Conservation (phyloP, 2,113 vertebrate genomes). For the Mormyrus iriodes region DNA sequence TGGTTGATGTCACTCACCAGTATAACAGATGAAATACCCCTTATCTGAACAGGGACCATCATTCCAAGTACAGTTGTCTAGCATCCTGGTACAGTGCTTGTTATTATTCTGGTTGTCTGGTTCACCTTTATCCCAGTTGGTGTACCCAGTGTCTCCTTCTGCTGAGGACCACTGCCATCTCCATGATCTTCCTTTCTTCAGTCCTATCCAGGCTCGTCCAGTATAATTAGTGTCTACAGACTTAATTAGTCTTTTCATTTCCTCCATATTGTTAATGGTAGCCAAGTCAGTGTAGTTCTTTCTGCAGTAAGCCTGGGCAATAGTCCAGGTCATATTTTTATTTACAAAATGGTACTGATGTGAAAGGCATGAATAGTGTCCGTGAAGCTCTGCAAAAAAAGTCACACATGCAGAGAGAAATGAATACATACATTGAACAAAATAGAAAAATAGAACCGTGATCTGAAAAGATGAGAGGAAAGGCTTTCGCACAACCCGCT, state of each 20-base stretch:
- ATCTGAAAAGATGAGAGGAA: no score
- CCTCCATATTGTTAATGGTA: background rate
- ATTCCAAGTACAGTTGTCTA: background rate
- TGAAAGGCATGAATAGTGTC: no score
- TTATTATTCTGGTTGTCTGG: rapidly evolving
- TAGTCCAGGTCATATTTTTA: background rate
- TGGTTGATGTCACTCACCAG: background rate
- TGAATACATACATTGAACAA: no score
- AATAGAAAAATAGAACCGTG: no score
- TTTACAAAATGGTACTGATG: no score
- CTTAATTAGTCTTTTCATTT: conserved; percentile 21
- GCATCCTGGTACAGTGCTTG: background rate
- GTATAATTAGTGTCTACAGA: background rate
- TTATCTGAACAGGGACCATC: background rate
- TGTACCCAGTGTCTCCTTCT: background rate
- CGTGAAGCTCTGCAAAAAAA: no score
- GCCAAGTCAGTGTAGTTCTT: no score
- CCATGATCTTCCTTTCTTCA: background rate
- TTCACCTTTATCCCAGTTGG: rapidly evolving
- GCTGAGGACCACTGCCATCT: background rate
- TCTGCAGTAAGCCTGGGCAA: background rate
- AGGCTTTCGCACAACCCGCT: no score
- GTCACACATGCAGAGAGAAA: no score
- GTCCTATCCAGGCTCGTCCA: background rate
- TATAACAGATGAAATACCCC: background rate